Base-by-base conservation (phyloP, 2,888 invertebrate genomes). In the Lochmaea crataegi region DNA sequence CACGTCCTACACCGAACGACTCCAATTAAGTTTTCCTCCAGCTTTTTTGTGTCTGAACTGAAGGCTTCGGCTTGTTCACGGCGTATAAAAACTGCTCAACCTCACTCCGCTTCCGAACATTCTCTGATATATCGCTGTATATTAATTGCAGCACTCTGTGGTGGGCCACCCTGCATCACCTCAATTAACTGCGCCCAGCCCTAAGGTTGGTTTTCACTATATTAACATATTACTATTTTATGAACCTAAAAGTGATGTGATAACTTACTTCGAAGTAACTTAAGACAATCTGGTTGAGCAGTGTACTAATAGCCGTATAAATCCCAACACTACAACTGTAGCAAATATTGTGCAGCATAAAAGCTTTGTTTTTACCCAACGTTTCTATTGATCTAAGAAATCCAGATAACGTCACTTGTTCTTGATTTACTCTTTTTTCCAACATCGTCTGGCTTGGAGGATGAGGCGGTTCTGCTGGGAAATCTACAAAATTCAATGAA, bases 271-370 rank as follows among this genome's bases (percentile, higher is more conserved):
- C 92, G 87, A 94, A 97, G 86, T 96, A 93, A 72, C 88, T 87
- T 16, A 95, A 88, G 22, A 98, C 91, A 82, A 97, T 92, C 87
- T 94, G 93, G 86, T 96, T 97, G 63, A 98, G 91, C 58, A 97
- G 90, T 0, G 98, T 98, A 1, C 97, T 96, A 79, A 98, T 94
- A 42, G 97, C 97, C 84, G 98, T 98, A 87, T 96, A 98, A 10
- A 94, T 94, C 1, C 97, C 98, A 16, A 97, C 95, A 87, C 97
- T 98, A 81, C 97, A 91, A 1, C 97, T 96, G 84, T 97, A 97
- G 5, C 96, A 94, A 67, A 95, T 83, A 68, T 95, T 89, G 41
- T 97, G 90, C 45, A 96, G 87, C 32, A 95, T 87, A 85, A 96
- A 97, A 83, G 94, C 93, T 53, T 89, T 87, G 87, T 96, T 96